These are phyloP conservation scores for Eleginops maclovinus DNA, from an alignment of 2,113 vertebrate genomes.

Conservation along the genomic window DNA sequence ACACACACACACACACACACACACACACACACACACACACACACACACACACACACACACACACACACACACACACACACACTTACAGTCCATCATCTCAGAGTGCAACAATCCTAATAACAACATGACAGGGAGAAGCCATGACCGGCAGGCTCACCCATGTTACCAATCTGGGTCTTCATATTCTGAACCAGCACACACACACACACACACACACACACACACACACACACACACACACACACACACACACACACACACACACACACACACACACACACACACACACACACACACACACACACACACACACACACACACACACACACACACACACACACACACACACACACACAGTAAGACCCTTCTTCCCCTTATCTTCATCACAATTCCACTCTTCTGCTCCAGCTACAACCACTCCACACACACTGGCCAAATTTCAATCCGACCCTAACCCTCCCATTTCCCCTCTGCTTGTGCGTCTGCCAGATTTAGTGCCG, in stretches of 20 bases:
- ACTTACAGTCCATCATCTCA: conserved; percentile 70
- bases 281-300: no score
- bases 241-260: no score
- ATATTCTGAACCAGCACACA: conserved; percentile 46
- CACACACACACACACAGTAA: neutral
- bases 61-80: neutral
- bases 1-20: no score
- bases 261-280: no score
- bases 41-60: no score
- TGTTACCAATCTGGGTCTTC: conserved; percentile 62
- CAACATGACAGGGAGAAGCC: conserved; percentile 74
- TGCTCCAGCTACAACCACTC: conserved; percentile 22
- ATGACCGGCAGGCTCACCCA: conserved; percentile 64
- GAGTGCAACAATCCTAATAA: conserved; percentile 72
- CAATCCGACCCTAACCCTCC: no score
- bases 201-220: conserved; percentile 16
- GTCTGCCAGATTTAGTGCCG: no score
- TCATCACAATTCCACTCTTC: conserved; percentile 15
- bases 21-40: no score
- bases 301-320: neutral
- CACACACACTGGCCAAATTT: neutral
- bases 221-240: no score
- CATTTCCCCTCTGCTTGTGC: no score
- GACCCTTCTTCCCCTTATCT: conserved; percentile 30
- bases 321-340: conserved; percentile 21